Evolutionary conservation across 2,113 vertebrate genomes (phyloP), one percentile per base, ranked within the genome.

Genomic region (Limnothrissa miodon): DNA sequence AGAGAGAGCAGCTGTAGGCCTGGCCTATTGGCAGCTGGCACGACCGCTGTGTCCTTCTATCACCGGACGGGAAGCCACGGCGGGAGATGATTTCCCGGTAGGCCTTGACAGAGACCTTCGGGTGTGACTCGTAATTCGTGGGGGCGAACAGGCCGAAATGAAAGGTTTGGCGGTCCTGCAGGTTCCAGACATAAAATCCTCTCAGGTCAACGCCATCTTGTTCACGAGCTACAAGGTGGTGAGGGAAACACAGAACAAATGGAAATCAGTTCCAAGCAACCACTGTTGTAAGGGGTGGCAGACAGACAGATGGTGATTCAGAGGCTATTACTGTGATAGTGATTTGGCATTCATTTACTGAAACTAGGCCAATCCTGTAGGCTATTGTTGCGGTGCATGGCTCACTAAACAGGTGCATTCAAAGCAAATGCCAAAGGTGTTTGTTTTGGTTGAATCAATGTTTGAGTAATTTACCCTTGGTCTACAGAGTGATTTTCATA

Each of bases 151-250:
- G 96, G 82, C 97, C 97, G 83, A 96, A 97, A 86, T 94, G 92
- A 1, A 95, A 94, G 15, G 90, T 92, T 0, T 94, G 92, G 86
- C 93, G 94, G 91, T 95, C 98, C 93, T 86, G 96, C 89, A 99
- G 89, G 48, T 95, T 97, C 95, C 98, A 99, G 1, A 96, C 87
- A 0, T 96, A 99, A 88, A 99, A 99, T 53, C 97, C 98, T 88
- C 93, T 94, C 78, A 99, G 90, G 88, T 96, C 96, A 85, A 99
- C 91, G 78, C 94, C 92, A 86, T 99, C 97, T 17, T 95, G 86
- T 42, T 94, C 91, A 44, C 91, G 93, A 83, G 97, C 98, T 99
- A 91, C 4, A 89, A 87, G n/a, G n/a, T n/a, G n/a, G n/a, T n/a
- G 86, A 78, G 86, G 79, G 83, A 53, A 39, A 0, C 66, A 80